Conservation (phyloP, 2,113 vertebrate species). For the Gallinago media region DNA sequence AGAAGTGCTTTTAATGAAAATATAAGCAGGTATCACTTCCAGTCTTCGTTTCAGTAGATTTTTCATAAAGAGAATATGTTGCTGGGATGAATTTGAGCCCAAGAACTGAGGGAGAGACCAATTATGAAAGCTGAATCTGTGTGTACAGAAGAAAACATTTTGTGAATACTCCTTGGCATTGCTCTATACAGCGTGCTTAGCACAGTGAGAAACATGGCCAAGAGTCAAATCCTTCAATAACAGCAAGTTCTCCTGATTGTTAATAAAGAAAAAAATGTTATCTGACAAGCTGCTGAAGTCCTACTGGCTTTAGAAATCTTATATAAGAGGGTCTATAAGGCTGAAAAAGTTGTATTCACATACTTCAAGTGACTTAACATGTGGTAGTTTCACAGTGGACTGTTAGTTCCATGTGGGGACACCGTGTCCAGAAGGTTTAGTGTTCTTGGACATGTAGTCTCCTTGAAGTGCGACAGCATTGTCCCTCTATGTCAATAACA, state of each 20-base stretch:
- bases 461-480: neutral
- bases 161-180: neutral
- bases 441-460: neutral
- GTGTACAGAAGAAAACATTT: neutral
- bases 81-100: neutral
- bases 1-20: neutral
- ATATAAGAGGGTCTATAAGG: neutral
- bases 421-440: neutral
- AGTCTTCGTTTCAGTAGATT: neutral
- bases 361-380: neutral
- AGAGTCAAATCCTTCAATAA: neutral
- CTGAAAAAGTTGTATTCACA: neutral
- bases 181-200: neutral
- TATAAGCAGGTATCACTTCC: neutral
- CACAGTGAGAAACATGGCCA: neutral
- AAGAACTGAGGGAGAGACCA: neutral
- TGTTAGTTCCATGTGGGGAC: neutral
- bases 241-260: neutral
- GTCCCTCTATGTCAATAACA: constrained; percentile 25
- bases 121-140: neutral
- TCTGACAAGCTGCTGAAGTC: neutral
- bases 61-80: neutral
- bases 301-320: neutral
- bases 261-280: neutral
- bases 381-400: neutral